Conservation (phyloP, 2,113 vertebrate genomes). For the Piprites chloris region DNA sequence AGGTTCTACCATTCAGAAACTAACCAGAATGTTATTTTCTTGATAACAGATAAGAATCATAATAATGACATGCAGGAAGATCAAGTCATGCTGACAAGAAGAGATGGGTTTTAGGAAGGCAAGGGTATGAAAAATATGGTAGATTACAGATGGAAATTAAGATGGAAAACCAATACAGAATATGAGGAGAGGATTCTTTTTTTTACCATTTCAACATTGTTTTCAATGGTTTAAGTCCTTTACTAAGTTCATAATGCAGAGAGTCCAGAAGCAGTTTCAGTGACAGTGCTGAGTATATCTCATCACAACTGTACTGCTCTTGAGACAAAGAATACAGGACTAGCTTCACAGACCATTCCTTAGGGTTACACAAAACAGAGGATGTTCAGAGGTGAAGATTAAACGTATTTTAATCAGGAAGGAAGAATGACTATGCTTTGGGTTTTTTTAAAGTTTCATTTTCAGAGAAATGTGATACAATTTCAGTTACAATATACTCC, state of each 20-base stretch:
- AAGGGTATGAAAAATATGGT: neutral
- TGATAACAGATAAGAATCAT: neutral
- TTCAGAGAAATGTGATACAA: neutral
- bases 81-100: fast-evolving
- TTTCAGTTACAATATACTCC: neutral
- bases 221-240: neutral
- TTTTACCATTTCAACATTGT: neutral
- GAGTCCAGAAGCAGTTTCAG: neutral
- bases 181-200: neutral
- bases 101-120: neutral
- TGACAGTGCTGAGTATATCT: neutral
- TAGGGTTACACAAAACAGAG: neutral
- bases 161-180: neutral
- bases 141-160: neutral
- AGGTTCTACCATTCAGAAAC: neutral
- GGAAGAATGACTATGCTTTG: neutral
- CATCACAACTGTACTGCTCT: neutral
- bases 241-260: neutral
- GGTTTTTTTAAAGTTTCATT: neutral
- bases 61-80: neutral
- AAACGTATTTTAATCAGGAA: neutral
- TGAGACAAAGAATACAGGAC: neutral
- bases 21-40: neutral
- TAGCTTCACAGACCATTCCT: neutral
- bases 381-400: neutral